Evolutionary conservation across 2,113 vertebrate genomes (phyloP), one percentile per base, ranked within the genome.

Genomic region (Oryzias celebensis): DNA sequence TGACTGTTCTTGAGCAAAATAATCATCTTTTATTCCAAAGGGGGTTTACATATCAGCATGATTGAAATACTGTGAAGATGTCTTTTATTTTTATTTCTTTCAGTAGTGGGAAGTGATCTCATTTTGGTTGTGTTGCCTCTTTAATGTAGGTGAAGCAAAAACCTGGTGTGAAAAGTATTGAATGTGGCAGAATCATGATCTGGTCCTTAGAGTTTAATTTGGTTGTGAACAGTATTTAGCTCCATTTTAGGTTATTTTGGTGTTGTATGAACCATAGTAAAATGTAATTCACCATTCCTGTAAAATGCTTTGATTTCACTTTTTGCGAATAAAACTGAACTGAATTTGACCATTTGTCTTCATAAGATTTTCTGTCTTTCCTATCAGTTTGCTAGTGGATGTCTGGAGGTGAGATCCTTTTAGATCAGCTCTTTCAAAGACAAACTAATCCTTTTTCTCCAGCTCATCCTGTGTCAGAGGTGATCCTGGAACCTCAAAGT

Each of bases 401-500:
- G 45, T 43, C 22, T 62, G 4, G 57, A 75, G 71, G 78, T 80
- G 77, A 81, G 81, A 85, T 80, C 82, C 62, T 69, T 50, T 41
- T 62, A 73, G 65, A 85, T 83, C 68, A 56, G 56, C 51, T 73
- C 77, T 81, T 79, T 52, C 78, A 22, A 58, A 44, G 65, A 71
- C 17, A 50, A 73, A 61, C 51, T 90, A 82, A 87, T 87, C 81
- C 78, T 47, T 83, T 20, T 79, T 66, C 69, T 24, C 52, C 57
- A 45, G 59, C 72, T 87, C 75, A 83, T 86, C 73, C 68, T 52
- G 58, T 85, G 66, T 80, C 49, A 77, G 63, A 62, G 60, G 28
- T 83, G 85, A 88, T 73, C 86, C 74, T 51, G 82, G 68, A 80
- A 77, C 74, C 68, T 52, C 36, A 16, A 58, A 78, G 45, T 60